A percentile compares a stretch with the other conserved stretches of the same genome.
phyloP scores from a whole-genome alignment of 1,140 invertebrate genomes.

The Trichonephila inaurata region DNA sequence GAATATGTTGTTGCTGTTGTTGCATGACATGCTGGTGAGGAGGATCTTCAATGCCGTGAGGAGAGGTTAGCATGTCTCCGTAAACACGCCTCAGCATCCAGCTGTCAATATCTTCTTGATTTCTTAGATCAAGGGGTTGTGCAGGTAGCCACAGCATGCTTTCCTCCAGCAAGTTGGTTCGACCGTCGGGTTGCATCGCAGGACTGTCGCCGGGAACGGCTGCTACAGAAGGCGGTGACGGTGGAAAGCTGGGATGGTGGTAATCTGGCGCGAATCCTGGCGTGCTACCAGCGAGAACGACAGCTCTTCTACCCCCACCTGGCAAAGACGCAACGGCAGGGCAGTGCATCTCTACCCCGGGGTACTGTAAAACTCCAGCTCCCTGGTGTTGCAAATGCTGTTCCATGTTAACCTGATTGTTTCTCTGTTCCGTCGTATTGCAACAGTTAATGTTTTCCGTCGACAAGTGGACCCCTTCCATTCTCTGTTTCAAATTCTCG shows the following conservation, averaged over 20 bases:
- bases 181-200: constrained; percentile 80
- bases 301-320: constrained; percentile 28
- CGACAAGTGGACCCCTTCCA: constrained; percentile 25
- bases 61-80: constrained; percentile 61
- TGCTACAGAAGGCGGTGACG: constrained; percentile 52
- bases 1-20: constrained; percentile 69
- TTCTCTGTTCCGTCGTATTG: neutral
- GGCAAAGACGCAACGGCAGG: constrained; percentile 56
- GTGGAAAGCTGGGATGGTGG: constrained; percentile 65
- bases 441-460: constrained; percentile 43
- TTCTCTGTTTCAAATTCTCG: constrained; percentile 49
- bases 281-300: constrained; percentile 25
- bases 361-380: constrained; percentile 45
- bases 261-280: constrained; percentile 66
- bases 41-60: constrained; percentile 47
- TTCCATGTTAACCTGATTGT: constrained; percentile 2
- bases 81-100: constrained; percentile 75
- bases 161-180: constrained; percentile 81
- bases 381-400: constrained; percentile 56
- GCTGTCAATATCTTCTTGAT: constrained; percentile 79
- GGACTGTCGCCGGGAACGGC: constrained; percentile 80
- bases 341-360: constrained; percentile 55
- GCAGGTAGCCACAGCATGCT: constrained; percentile 87
- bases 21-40: constrained; percentile 76
- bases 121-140: constrained; percentile 90